Base-by-base conservation (phyloP, 2,888 invertebrate species). In the Campaea margaritaria region DNA sequence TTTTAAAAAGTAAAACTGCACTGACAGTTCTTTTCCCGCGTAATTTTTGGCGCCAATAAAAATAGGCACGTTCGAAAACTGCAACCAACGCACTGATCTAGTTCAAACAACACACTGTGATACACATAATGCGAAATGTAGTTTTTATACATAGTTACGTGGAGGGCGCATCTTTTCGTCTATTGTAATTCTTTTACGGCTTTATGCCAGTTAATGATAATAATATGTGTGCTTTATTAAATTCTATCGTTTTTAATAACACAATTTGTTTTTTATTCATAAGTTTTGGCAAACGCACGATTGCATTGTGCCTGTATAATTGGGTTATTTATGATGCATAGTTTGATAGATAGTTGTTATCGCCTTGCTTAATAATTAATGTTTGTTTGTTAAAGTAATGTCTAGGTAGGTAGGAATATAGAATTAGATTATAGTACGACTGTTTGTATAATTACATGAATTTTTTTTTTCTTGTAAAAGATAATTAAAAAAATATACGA, bases 71-170 rank as follows among this genome's bases (percentile, higher is more conserved):
- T 73, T 73, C 75, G 58, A 67, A 68, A 69, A 65, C 70, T 39
- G 65, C 39, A 48, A 49, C 38, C 65, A 70, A 68, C 79, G 64
- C 72, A 70, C 76, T 70, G 81, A 74, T 75, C 82, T 65, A 82
- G 76, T 76, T 82, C 72, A 68, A 62, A 69, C 64, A 68, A 76
- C 76, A 74, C 73, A 89, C 86, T 89, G 86, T 75, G 31, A 39
- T 83, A 81, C 74, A 79, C 64, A 79, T 83, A 79, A 66, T 61
- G 75, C 70, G 73, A 74, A 76, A 79, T 81, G 79, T 81, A 82
- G 79, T 62, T 86, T 88, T 86, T 89, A 88, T 89, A 88, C 69
- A 63, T 72, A 58, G 59, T 48, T 54, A 62, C 65, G 74, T 71
- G 74, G 78, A 74, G 76, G 79, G 79, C 75, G 72, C 78, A 77